phyloP scores from a whole-genome alignment of 2,797 vertebrate species.

The Lateolabrax maculatus region DNA sequence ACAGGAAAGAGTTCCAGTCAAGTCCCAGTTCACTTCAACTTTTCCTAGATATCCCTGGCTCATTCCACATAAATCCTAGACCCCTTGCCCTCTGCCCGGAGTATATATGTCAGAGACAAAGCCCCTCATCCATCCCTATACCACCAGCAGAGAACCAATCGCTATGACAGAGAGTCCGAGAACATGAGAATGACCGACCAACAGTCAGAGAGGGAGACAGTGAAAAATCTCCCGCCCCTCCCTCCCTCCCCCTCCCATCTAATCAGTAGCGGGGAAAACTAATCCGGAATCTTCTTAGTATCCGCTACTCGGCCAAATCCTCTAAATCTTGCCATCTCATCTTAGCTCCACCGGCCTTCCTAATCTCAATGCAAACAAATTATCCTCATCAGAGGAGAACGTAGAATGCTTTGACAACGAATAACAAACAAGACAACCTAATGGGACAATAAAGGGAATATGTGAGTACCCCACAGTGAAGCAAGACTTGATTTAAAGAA shows the following conservation, averaged over 20 bases:
- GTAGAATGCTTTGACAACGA: slow-evolving; percentile 55
- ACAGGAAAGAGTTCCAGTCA: slow-evolving; percentile 1
- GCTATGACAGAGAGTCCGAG: slow-evolving; percentile 8
- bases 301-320: slow-evolving; percentile 85
- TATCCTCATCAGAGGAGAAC: slow-evolving; percentile 83
- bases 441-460: slow-evolving; percentile 21
- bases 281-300: slow-evolving; percentile 88
- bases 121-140: slow-evolving; percentile 48
- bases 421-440: slow-evolving; percentile 44
- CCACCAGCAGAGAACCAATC: slow-evolving; percentile 50
- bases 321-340: slow-evolving; percentile 88
- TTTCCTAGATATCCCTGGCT: slow-evolving; percentile 68
- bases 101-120: slow-evolving; percentile 63
- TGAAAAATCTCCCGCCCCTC: slow-evolving; percentile 47
- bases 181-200: slow-evolving; percentile 51
- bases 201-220: slow-evolving; percentile 49
- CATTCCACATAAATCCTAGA: slow-evolving; percentile 59
- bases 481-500: neutral
- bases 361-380: slow-evolving; percentile 87
- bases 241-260: slow-evolving; percentile 65
- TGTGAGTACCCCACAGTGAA: neutral
- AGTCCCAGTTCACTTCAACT: slow-evolving; percentile 9
- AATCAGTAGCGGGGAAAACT: slow-evolving; percentile 84
- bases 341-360: slow-evolving; percentile 82
- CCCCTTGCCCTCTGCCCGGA: slow-evolving; percentile 41